Evolutionary conservation across 1,140 invertebrate genomes (phyloP).

Genomic region (Apis mellifera): Amel_HAv3.1 CM009931.2:394001-394500

Average conservation of each 20-base stretch:
- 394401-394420: background rate
- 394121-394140: slow-evolving; percentile 38
- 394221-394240: slow-evolving; percentile 40
- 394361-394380: background rate
- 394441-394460: too few species aligned
- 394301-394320: background rate
- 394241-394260: background rate
- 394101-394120: slow-evolving; percentile 40
- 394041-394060: background rate
- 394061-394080: too few species aligned
- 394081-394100: slow-evolving; percentile 21
- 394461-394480: too few species aligned
- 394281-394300: too few species aligned
- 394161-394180: slow-evolving; percentile 38
- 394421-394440: background rate
- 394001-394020: background rate
- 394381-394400: background rate
- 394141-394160: slow-evolving; percentile 23
- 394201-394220: slow-evolving; percentile 23
- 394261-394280: background rate
- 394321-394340: background rate
- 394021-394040: background rate
- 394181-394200: slow-evolving; percentile 33
- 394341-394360: background rate
- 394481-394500: too few species aligned